These are phyloP conservation scores for Octomys mimax DNA, from an alignment of 2,797 vertebrate genomes.

Conservation along the genomic window DNA sequence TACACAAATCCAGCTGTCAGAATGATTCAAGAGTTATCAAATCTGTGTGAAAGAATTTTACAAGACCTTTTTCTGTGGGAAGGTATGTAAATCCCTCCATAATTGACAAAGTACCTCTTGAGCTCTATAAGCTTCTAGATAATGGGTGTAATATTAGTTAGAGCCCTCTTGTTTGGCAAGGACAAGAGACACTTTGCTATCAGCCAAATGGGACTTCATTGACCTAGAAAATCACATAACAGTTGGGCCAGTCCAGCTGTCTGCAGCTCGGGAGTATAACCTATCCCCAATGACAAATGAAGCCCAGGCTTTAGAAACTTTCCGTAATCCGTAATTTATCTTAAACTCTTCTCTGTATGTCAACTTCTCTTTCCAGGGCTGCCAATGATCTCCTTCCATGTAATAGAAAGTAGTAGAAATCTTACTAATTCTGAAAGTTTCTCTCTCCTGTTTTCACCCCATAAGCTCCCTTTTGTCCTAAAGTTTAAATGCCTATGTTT, in stretches of 20 bases:
- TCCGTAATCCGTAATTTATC: neutral
- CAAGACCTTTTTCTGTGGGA: neutral
- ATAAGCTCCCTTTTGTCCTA: neutral
- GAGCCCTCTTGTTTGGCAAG: neutral
- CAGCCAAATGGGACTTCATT: neutral
- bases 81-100: neutral
- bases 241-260: neutral
- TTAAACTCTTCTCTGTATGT: neutral
- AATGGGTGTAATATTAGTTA: neutral
- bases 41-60: neutral
- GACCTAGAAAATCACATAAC: neutral
- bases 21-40: slow-evolving; percentile 17
- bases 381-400: neutral
- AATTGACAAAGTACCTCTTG: neutral
- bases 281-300: neutral
- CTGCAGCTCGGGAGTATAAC: neutral
- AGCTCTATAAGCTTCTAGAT: neutral
- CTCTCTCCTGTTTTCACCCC: neutral
- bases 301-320: neutral
- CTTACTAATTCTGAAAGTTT: neutral
- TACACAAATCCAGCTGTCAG: neutral
- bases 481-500: neutral
- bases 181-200: neutral
- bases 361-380: neutral
- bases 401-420: neutral